phyloP scores from a whole-genome alignment of 2,797 vertebrate genomes.

The Harpagifer antarcticus region DNA sequence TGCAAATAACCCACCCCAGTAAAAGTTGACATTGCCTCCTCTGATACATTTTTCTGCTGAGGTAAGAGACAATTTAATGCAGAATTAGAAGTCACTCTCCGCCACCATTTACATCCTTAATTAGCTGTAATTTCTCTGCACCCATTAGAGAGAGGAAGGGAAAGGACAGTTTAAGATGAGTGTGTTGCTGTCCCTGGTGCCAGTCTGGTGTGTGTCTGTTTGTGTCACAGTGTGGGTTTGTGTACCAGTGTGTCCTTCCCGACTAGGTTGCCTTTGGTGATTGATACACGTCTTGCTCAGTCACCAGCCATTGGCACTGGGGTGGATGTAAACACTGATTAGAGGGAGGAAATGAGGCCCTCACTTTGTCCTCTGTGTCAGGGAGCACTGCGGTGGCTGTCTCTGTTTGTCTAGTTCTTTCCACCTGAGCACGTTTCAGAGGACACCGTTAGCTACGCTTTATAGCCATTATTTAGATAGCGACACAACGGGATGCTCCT shows the following conservation, averaged over 20 bases:
- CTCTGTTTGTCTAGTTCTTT: slow-evolving; percentile 86
- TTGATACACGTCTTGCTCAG: slow-evolving; percentile 82
- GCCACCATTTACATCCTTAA: slow-evolving; percentile 93
- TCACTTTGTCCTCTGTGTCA: slow-evolving; percentile 86
- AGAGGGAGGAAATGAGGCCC: slow-evolving; percentile 85
- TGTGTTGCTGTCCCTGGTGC: slow-evolving; percentile 40
- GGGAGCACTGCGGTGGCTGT: slow-evolving; percentile 80
- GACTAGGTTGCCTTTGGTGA: slow-evolving; percentile 73
- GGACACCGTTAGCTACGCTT: slow-evolving; percentile 86
- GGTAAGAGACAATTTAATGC: slow-evolving; percentile 92
- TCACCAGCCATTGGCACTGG: slow-evolving; percentile 77
- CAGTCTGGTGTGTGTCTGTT: slow-evolving; percentile 40
- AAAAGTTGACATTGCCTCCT: slow-evolving; percentile 91
- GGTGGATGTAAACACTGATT: slow-evolving; percentile 86
- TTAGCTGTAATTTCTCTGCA: slow-evolving; percentile 92
- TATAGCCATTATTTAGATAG: slow-evolving; percentile 86
- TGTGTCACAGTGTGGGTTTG: slow-evolving; percentile 35
- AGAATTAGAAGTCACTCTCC: slow-evolving; percentile 89
- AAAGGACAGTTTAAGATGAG: slow-evolving; percentile 66
- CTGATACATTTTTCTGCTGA: slow-evolving; percentile 93
- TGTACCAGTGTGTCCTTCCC: slow-evolving; percentile 56
- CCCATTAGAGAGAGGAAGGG: slow-evolving; percentile 85
- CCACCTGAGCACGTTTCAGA: slow-evolving; percentile 87
- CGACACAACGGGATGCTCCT: slow-evolving; percentile 80
- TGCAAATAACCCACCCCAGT: slow-evolving; percentile 83